Conservation (phyloP, 2,888 invertebrate genomes). For the Caenorhabditis macrosperma region DNA sequence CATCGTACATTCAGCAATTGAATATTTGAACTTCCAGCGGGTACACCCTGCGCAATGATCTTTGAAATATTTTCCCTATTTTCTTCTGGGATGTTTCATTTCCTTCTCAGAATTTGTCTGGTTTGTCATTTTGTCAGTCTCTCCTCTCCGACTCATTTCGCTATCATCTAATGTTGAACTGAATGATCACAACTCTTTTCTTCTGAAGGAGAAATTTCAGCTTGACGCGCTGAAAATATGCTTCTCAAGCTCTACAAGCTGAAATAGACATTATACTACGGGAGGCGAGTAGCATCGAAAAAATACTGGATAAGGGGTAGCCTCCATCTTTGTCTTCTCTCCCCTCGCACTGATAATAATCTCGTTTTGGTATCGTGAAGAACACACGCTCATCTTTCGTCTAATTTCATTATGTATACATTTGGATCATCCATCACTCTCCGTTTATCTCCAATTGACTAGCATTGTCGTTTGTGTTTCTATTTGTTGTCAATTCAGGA, state of each 20-base stretch:
- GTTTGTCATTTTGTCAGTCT: background rate
- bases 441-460: background rate
- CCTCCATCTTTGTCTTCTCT: background rate
- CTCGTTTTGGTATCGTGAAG: slow-evolving; percentile 19
- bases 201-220: too few species aligned
- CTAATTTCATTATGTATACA: background rate
- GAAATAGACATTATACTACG: too few species aligned
- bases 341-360: slow-evolving; percentile 25
- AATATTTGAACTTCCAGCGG: slow-evolving; percentile 37
- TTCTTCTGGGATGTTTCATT: background rate
- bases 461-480: too few species aligned
- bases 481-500: background rate
- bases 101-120: background rate
- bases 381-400: background rate
- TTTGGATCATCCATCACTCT: background rate
- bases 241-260: too few species aligned
- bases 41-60: slow-evolving; percentile 5
- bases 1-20: background rate
- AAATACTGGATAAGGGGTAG: slow-evolving; percentile 53
- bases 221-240: too few species aligned
- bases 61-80: slow-evolving; percentile 44
- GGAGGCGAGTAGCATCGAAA: background rate
- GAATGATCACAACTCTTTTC: too few species aligned
- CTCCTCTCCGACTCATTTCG: too few species aligned
- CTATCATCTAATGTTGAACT: too few species aligned